Conservation (phyloP, 2,113 vertebrate species). For the Xyliphius kryptos region DNA sequence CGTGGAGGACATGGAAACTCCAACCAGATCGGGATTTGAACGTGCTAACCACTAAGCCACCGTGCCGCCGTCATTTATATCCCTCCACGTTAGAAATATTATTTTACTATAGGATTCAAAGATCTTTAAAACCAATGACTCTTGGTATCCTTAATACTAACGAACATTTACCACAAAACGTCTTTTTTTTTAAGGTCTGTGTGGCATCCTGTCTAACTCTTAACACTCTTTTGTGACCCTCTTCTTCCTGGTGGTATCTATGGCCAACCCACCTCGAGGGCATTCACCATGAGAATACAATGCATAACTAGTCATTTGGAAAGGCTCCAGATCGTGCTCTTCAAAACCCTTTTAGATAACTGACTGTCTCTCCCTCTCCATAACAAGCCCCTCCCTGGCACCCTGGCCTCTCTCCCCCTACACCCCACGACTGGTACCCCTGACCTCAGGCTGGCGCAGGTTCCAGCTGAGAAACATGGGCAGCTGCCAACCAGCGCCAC, state of each 20-base stretch:
- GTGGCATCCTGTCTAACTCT: conserved; percentile 29
- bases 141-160: too few species aligned
- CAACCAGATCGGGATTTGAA: too few species aligned
- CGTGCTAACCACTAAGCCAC: too few species aligned
- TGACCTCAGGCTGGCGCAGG: conserved; percentile 53
- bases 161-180: too few species aligned
- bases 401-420: conserved; percentile 37
- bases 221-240: conserved; percentile 11
- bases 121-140: too few species aligned
- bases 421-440: conserved; percentile 44
- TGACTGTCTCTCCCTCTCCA: conserved; percentile 44
- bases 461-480: conserved; percentile 66
- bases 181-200: too few species aligned
- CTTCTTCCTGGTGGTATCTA: conserved; percentile 35
- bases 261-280: conserved; percentile 42
- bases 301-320: conserved; percentile 63
- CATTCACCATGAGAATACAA: conserved; percentile 56
- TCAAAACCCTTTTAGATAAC: conserved; percentile 61
- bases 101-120: too few species aligned
- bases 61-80: too few species aligned
- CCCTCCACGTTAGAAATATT: too few species aligned
- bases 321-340: conserved; percentile 63
- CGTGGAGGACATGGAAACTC: too few species aligned
- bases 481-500: conserved; percentile 67
- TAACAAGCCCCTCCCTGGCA: conserved; percentile 38